Percentiles rank a stretch among this genome's conserved stretches.
Conservation (phyloP, 2,113 vertebrate species). For the Mohoua ochrocephala region DNA sequence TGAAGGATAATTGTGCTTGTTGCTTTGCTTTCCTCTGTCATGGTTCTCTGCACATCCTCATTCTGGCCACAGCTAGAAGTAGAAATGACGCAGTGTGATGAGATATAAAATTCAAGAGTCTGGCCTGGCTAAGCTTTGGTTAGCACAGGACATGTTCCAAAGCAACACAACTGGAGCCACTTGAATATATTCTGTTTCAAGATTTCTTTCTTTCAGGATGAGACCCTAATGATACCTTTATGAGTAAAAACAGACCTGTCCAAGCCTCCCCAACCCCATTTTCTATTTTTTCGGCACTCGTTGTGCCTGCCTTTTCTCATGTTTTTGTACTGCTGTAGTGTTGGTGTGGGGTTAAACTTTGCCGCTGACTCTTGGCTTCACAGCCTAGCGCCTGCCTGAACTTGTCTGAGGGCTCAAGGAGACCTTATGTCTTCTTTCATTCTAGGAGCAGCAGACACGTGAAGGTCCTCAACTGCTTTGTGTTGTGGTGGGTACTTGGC, state of each 20-base stretch:
- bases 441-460: background rate
- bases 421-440: background rate
- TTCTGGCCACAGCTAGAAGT: background rate
- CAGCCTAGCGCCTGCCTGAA: background rate
- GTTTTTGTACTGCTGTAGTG: background rate
- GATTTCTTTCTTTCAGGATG: background rate
- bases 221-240: background rate
- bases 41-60: background rate
- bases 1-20: background rate
- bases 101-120: background rate
- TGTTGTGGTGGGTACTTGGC: background rate
- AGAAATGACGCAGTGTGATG: background rate
- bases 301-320: background rate
- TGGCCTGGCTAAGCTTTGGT: background rate
- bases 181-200: background rate
- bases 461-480: background rate
- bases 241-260: background rate
- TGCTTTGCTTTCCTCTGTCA: background rate
- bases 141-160: background rate
- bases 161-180: rapidly evolving
- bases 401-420: background rate
- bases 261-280: background rate
- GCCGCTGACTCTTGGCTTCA: background rate
- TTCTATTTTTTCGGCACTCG: background rate
- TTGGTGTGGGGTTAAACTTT: background rate